phyloP scores from a whole-genome alignment of 2,888 invertebrate species.

The Epirrita christyi region DNA sequence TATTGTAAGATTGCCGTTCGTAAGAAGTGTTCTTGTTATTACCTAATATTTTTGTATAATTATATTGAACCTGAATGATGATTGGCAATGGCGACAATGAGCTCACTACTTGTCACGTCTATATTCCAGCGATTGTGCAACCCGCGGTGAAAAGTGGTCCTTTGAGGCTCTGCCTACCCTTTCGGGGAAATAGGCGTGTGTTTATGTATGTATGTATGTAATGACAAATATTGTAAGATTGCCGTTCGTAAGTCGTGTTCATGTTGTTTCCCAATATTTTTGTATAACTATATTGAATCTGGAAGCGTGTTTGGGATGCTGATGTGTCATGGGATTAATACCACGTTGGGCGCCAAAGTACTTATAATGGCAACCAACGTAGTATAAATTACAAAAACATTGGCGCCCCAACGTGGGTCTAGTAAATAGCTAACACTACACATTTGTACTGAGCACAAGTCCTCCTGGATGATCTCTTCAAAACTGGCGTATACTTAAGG shows the following conservation, averaged over 20 bases:
- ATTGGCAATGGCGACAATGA: no score
- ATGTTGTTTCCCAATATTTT: slow-evolving; percentile 41
- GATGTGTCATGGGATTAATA: no score
- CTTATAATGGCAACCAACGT: slow-evolving; percentile 40
- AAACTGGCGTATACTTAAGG: no score
- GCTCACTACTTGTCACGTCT: no score
- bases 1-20: slow-evolving; percentile 27
- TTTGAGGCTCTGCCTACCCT: no score
- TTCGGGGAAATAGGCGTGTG: no score
- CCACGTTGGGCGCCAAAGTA: no score
- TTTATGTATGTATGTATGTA: no score
- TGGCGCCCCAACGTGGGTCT: slow-evolving; percentile 2
- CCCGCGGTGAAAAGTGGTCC: no score
- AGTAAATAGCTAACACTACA: neutral
- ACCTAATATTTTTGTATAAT: slow-evolving; percentile 42
- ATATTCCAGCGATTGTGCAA: no score
- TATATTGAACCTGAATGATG: slow-evolving; percentile 21
- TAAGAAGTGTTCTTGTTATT: slow-evolving; percentile 38
- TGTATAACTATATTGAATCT: slow-evolving; percentile 31
- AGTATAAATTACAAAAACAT: slow-evolving; percentile 15
- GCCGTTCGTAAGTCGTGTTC: slow-evolving; percentile 39
- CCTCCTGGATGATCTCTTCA: no score
- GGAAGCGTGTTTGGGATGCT: no score
- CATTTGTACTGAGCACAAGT: neutral
- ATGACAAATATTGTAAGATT: slow-evolving; percentile 5